Conservation (phyloP, 2,113 vertebrate species). For the Xyliphius kryptos region DNA sequence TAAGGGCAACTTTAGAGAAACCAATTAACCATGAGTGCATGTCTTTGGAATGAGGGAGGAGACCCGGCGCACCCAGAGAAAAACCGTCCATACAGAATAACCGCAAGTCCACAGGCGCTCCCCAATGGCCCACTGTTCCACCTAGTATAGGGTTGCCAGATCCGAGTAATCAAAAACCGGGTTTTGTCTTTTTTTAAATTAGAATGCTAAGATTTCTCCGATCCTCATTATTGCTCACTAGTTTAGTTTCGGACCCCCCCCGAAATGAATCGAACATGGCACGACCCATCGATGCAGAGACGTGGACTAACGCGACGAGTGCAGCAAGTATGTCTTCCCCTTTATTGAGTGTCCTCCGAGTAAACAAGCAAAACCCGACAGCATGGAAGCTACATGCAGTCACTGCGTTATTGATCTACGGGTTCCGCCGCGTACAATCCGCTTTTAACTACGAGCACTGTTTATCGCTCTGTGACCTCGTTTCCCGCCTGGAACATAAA, state of each 20-base stretch:
- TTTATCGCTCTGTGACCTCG: neutral
- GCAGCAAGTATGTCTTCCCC: constrained; percentile 52
- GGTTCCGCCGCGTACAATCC: constrained; percentile 26
- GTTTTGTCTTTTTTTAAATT: too few relatives aligned
- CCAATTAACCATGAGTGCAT: too few relatives aligned
- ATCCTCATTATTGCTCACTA: constrained; percentile 56
- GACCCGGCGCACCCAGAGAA: too few relatives aligned
- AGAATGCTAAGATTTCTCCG: constrained; percentile 49
- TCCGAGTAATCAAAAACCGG: too few relatives aligned
- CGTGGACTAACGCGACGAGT: constrained; percentile 56
- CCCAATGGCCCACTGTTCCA: too few relatives aligned
- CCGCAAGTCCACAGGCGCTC: too few relatives aligned
- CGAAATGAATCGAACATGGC: constrained; percentile 64
- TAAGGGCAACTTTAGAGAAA: too few relatives aligned
- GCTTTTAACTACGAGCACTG: constrained; percentile 24
- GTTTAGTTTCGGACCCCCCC: constrained; percentile 48
- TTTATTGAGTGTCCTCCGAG: constrained; percentile 52
- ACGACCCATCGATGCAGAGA: constrained; percentile 55
- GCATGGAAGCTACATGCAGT: constrained; percentile 38
- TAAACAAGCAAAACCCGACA: constrained; percentile 39
- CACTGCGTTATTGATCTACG: constrained; percentile 35
- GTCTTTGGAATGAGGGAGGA: too few relatives aligned
- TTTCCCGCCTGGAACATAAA: too few relatives aligned
- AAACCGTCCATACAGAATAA: too few relatives aligned
- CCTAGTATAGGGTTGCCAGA: too few relatives aligned